phyloP scores from a whole-genome alignment of 1,140 invertebrate genomes.

The Trachelipus rathkii region DNA sequence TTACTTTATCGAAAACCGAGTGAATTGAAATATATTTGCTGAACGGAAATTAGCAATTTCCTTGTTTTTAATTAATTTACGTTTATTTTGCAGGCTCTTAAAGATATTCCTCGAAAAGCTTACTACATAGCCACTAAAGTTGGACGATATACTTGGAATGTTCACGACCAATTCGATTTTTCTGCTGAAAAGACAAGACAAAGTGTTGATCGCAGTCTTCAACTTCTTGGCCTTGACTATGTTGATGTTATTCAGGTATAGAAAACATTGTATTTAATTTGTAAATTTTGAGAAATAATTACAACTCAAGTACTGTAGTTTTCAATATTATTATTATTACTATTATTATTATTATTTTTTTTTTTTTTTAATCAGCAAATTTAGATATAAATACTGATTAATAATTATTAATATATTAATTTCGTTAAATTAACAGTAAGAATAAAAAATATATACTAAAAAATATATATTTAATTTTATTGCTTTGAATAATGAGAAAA shows the following conservation, averaged over 20 bases:
- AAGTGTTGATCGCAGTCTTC: slow-evolving; percentile 73
- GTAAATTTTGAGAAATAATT: too few species aligned
- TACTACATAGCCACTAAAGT: slow-evolving; percentile 89
- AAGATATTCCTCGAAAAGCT: slow-evolving; percentile 68
- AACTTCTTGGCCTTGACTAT: slow-evolving; percentile 69
- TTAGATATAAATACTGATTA: too few species aligned
- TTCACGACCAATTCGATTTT: slow-evolving; percentile 77
- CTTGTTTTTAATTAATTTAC: background rate
- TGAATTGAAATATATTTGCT: background rate
- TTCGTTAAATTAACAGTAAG: too few species aligned
- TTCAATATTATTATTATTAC: too few species aligned
- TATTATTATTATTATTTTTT: too few species aligned
- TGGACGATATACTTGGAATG: slow-evolving; percentile 66
- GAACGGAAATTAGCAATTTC: background rate
- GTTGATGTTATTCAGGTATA: slow-evolving; percentile 82
- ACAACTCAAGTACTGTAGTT: too few species aligned
- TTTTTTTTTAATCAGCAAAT: too few species aligned
- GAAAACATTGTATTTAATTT: too few species aligned
- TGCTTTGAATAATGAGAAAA: too few species aligned
- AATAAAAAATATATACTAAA: too few species aligned
- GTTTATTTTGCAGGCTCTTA: slow-evolving; percentile 64
- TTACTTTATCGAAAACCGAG: background rate
- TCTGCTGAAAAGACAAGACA: slow-evolving; percentile 65
- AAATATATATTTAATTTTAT: too few species aligned
- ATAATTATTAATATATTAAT: too few species aligned